A percentile compares a stretch with the other conserved stretches of the same genome.
phyloP scores from a whole-genome alignment of 2,113 vertebrate genomes.

The Eurypyga helias region DNA sequence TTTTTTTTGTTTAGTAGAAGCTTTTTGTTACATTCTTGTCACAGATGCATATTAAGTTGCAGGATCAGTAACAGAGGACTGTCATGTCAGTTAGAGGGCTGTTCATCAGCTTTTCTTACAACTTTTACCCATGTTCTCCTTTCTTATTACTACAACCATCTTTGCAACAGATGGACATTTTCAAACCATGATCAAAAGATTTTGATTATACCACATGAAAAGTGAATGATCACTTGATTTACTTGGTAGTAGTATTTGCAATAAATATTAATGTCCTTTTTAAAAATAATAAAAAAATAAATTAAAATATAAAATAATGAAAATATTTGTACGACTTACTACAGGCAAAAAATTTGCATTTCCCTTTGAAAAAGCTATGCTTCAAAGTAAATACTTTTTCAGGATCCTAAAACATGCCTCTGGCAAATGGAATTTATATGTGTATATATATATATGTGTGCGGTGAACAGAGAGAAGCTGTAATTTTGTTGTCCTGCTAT shows the following conservation, averaged over 20 bases:
- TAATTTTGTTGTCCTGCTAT: background rate
- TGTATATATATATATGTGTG: background rate
- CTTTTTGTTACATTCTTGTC: background rate
- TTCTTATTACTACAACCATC: background rate
- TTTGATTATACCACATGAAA: background rate
- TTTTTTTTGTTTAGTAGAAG: background rate
- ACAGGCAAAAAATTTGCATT: background rate
- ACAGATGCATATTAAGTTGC: background rate
- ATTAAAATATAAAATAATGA: background rate
- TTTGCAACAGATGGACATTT: background rate
- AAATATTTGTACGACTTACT: background rate
- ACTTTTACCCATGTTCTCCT: background rate
- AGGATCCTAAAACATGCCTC: background rate
- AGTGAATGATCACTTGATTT: background rate
- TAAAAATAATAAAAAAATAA: background rate
- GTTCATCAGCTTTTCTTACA: background rate
- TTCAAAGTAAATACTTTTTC: constrained; percentile 6
- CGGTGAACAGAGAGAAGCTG: background rate
- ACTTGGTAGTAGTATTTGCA: background rate
- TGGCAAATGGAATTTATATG: background rate
- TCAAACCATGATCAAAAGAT: background rate
- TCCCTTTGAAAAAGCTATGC: constrained; percentile 15
- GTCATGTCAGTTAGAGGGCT: background rate
- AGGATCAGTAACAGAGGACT: background rate
- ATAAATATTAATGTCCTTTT: background rate